Evolutionary conservation across 2,113 vertebrate genomes (phyloP), one percentile per base, ranked within the genome.

Genomic region (Shinisaurus crocodilurus): DNA sequence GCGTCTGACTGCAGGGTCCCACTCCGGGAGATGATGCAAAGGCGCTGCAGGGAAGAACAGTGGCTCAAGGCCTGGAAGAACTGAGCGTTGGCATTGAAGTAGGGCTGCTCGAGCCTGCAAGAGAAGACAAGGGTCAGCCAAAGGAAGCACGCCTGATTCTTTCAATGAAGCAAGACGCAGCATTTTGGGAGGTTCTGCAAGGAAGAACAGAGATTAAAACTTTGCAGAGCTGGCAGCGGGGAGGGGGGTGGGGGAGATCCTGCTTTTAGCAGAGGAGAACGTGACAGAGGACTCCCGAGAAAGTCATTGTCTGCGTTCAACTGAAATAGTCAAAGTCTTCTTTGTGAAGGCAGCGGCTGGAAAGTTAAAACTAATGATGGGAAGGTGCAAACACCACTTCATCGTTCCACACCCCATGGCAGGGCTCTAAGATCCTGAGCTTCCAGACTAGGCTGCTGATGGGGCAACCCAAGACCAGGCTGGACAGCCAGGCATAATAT

Each of bases 41-140:
- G 96, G 0, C 98, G 98, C 91, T 98, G 98, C 91, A 99, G 98
- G 8, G 96, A 96, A 0, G 96, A 93, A 94, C 99, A 99, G 87
- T 98, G 97, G 94, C 98, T 98, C 92, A 99, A 96, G 0, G 98
- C 98, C 94, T 99, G 98, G 90, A 99, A 99, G 97, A 99, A 99
- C 79, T 98, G 97, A 0, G 96, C 85, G 0, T 98, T 98, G 23
- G 98, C 98, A 1, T 96, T 98, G 95, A 99, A 97, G 94, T 99
- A 98, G 0, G 99, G 99, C 97, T 99, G 99, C 95, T 99, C 99
- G 76, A 99, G 97, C 96, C 99, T 99, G 95, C 1, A 4, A 89
- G 91, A 29, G 89, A 18, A 94, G 90, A 74, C 83, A 91, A 80
- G 79, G 83, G 45, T 91, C 95, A 88, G 65, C 4, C 81, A 89